Base-by-base conservation (phyloP, 2,888 invertebrate species). In the Ennomos quercinarius region DNA sequence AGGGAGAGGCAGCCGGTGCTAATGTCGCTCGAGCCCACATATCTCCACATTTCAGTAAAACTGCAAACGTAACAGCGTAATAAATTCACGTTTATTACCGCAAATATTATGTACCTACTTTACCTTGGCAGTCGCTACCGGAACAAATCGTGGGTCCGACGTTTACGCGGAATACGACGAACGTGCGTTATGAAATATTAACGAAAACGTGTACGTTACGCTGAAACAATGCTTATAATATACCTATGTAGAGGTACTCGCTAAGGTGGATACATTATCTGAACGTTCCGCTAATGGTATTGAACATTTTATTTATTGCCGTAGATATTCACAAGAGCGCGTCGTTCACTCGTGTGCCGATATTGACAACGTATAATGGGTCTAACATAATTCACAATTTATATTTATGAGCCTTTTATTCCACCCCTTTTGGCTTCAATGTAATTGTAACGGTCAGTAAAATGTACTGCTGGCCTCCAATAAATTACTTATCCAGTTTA, bases 41-140 rank as follows among this genome's bases (percentile, higher is more conserved):
- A 87, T 87, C 85, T 87, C 84, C 84, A 82, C 88, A 83, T 87
- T 87, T 89, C 86, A 86, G 85, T 87, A 85, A 87, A 88, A 89
- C 89, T 88, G 90, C 85, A 87, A 87, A 91, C 87, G 83, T 89
- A 90, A 89, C 87, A 68, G 85, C 77, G 80, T 79, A 85, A 90
- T 91, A 91, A 90, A 91, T 91, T 90, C 81, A 88, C 84, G 84
- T 91, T 91, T 91, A 91, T 91, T 87, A 84, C 90, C 83, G 71
- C 81, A 86, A 89, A 86, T 87, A 83, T 69, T 84, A 87, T 78
- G 83, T 84, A 84, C n/a, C n/a, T n/a, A n/a, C 75, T 77, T 61
- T 83, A 84, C 84, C 83, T 82, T 78, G 76, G 80, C 79, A 84
- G 83, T 83, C 83, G 75, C 80, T 81, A 81, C 83, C 81, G 87